Evolutionary conservation across 2,113 vertebrate genomes (phyloP), one percentile per base, ranked within the genome.

Genomic region (Strix aluco): DNA sequence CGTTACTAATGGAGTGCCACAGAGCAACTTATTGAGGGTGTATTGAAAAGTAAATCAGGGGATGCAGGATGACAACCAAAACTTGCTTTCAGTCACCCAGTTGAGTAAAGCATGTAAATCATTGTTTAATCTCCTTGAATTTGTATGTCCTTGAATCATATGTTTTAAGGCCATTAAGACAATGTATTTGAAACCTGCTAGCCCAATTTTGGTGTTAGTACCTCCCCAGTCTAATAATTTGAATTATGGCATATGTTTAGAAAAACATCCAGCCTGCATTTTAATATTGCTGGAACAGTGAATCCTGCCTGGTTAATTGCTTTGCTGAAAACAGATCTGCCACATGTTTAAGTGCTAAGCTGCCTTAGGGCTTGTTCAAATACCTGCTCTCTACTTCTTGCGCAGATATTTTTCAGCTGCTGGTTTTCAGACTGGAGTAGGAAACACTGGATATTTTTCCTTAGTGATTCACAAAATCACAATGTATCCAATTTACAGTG

Each of bases 281-380:
- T 95, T 91, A 82, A 72, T 77, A 49, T 70, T 5, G 0, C 77
- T 81, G 72, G 75, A 88, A 78, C 3, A 3, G 63, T 86, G 90
- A 88, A 59, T 88, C 55, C 67, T 73, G 66, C n/a, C 63, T 70
- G 72, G 26, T 82, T 91, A 92, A 92, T 86, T 91, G 81, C 94
- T 91, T 72, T 92, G 77, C 86, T 94, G 94, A 89, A 94, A 94
- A 88, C 84, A 95, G 73, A 66, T 72, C 84, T 85, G 84, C 78
- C 92, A 55, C 84, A 27, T 79, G 40, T 73, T 88, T 55, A 91
- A 96, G 91, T 54, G 57, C 73, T 92, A 72, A 82, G 49, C 62
- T 94, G 97, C 92, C 91, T 81, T 77, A 70, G 62, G 95, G 96
- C 86, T 79, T 94, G 40, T 94, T 97, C 47, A 46, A 94, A 96